Conservation (phyloP, 2,888 invertebrate species). For the Chydorus sphaericus region DNA sequence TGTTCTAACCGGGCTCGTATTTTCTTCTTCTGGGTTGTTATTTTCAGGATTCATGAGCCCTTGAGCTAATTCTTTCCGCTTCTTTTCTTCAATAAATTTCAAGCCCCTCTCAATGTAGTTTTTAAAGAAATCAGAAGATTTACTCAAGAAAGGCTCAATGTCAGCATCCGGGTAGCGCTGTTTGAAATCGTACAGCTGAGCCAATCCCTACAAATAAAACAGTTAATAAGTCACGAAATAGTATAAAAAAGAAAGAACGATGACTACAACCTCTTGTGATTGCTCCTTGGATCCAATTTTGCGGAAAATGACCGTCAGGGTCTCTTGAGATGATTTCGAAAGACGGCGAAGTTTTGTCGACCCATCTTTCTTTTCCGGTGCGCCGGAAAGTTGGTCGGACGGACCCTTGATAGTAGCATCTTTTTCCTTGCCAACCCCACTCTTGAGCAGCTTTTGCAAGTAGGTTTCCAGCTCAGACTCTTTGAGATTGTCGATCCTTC, state of each 20-base stretch:
- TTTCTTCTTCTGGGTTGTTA: not conserved
- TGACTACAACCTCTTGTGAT: constrained; percentile 39
- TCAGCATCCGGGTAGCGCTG: constrained; percentile 70
- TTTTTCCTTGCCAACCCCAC: constrained; percentile 32
- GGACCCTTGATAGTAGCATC: constrained; percentile 37
- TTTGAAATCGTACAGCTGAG: constrained; percentile 61
- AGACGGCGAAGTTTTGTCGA: constrained; percentile 36
- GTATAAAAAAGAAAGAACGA: not conserved
- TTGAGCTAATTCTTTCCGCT: constrained; percentile 20
- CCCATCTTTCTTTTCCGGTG: constrained; percentile 15
- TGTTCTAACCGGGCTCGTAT: not conserved
- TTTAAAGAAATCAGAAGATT: constrained; percentile 71
- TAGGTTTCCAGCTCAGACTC: constrained; percentile 78
- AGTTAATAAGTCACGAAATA: too few relatives aligned
- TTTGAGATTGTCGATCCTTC: constrained; percentile 39
- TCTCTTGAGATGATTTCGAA: constrained; percentile 67
- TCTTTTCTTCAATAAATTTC: constrained; percentile 40
- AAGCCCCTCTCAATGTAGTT: constrained; percentile 69
- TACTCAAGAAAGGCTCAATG: constrained; percentile 66
- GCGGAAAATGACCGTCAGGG: constrained; percentile 74
- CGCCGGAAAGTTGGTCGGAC: constrained; percentile 26
- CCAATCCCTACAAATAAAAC: constrained; percentile 44
- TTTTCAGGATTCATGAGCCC: not conserved
- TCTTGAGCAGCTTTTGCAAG: constrained; percentile 58
- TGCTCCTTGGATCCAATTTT: constrained; percentile 80